phyloP scores from a whole-genome alignment of 2,113 vertebrate genomes.

The Stegostoma tigrinum region DNA sequence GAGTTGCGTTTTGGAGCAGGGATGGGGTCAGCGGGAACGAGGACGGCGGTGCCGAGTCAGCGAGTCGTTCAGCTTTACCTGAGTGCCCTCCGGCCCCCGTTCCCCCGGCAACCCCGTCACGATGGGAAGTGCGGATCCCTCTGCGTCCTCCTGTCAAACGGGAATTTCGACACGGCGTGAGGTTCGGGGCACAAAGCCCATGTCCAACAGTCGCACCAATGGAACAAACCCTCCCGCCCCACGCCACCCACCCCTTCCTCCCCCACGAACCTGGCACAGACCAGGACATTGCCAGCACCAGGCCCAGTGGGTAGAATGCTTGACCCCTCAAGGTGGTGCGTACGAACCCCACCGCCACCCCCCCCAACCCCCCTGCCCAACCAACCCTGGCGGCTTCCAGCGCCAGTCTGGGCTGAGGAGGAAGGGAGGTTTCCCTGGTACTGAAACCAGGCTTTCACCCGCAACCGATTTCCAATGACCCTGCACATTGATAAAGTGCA shows the following conservation, averaged over 20 bases:
- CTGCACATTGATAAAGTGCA: no score
- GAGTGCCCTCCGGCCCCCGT: slow-evolving; percentile 59
- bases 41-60: no score
- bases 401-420: neutral
- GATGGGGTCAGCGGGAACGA: neutral
- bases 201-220: neutral
- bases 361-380: no score
- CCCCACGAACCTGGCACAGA: neutral
- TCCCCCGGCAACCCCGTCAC: slow-evolving; percentile 48
- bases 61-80: slow-evolving; percentile 53
- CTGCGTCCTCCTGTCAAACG: slow-evolving; percentile 75
- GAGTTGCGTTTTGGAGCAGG: neutral
- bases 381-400: neutral
- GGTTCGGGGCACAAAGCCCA: neutral
- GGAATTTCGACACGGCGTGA: neutral
- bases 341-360: neutral
- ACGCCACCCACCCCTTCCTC: no score
- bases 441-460: no score
- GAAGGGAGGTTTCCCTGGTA: neutral
- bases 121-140: slow-evolving; percentile 66
- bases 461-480: no score
- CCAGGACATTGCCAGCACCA: neutral
- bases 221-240: no score
- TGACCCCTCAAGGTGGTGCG: neutral
- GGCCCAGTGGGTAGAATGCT: neutral